Evolutionary conservation across 2,113 vertebrate species (phyloP), one percentile per base, ranked within the genome.

Genomic region (Dermatemys mawii): DNA sequence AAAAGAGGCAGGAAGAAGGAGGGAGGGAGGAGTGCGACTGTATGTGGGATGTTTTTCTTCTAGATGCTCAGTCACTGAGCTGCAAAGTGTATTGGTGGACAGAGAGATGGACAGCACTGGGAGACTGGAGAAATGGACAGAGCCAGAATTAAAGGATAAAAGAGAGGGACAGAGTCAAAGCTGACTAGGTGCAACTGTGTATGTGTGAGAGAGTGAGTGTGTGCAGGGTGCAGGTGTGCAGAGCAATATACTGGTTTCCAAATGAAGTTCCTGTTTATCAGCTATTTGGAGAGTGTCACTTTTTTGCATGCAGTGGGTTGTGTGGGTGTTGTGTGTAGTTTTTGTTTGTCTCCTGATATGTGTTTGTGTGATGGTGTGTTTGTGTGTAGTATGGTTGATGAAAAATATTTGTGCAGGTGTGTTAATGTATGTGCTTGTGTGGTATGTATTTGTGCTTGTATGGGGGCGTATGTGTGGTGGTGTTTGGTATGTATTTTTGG

Each of bases 321-420:
- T 91, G 83, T 50, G 85, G 87, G 70, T 2, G 1, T 84, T 84
- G 93, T 24, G 70, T 90, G 84, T 82, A 63, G 60, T 87, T 92
- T 93, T 51, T 93, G 88, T 94, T 97, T 92, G 86, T 90, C 93
- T 89, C 88, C 78, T 54, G 84, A 67, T 87, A 67, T 26, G 35
- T 78, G 12, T 78, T 76, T 46, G 44, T 46, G 22, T 78, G 41
- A 6, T 49, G 84, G 80, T 86, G 81, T 96, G 81, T 90, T 87
- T 95, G 94, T 86, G 90, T 32, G 26, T 95, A 86, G 73, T 21
- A 41, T 92, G 78, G 87, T 84, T 95, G 94, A 83, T 94, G 96
- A 94, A 83, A 92, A 94, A 87, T 96, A 89, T 93, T 96, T 94
- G 57, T 94, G 90, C 87, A 93, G 93, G 78, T 88, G 83, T 96